phyloP scores from a whole-genome alignment of 2,888 invertebrate genomes.

The Tipula lateralis region DNA sequence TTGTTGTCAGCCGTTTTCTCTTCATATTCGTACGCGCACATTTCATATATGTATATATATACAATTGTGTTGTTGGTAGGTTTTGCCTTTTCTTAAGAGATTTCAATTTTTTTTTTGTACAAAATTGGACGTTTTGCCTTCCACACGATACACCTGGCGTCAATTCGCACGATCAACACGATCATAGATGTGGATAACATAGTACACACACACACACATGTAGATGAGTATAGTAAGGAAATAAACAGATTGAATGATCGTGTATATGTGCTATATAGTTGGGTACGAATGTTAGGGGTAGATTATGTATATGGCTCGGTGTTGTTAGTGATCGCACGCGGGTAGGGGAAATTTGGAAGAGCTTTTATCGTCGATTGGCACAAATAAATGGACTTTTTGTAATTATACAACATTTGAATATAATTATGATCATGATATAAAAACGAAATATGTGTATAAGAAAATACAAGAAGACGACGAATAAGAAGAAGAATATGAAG shows the following conservation, averaged over 20 bases:
- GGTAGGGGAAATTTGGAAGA: neutral
- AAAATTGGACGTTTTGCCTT: constrained; percentile 28
- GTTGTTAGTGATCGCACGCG: neutral
- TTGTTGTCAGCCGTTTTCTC: neutral
- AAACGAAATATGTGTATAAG: neutral
- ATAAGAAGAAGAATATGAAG: constrained; percentile 20
- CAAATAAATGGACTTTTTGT: neutral
- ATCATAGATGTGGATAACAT: constrained; percentile 15
- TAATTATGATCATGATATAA: neutral
- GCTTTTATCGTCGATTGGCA: neutral
- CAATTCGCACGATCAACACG: constrained; percentile 30
- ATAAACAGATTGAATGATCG: neutral
- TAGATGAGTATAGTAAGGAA: neutral
- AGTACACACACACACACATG: neutral
- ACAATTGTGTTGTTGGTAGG: neutral
- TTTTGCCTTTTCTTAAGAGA: neutral
- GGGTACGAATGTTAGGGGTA: neutral
- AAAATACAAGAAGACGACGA: neutral
- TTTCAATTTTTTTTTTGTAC: neutral
- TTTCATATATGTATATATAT: neutral
- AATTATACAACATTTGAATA: neutral
- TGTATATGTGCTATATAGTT: neutral
- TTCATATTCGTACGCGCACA: neutral
- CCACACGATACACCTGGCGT: constrained; percentile 30
- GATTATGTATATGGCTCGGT: too few species aligned